Percentiles rank a stretch among this genome's conserved stretches.
These are phyloP conservation scores for Thymelicus lineola DNA, from an alignment of 2,888 invertebrate genomes.

Conservation along the genomic window DNA sequence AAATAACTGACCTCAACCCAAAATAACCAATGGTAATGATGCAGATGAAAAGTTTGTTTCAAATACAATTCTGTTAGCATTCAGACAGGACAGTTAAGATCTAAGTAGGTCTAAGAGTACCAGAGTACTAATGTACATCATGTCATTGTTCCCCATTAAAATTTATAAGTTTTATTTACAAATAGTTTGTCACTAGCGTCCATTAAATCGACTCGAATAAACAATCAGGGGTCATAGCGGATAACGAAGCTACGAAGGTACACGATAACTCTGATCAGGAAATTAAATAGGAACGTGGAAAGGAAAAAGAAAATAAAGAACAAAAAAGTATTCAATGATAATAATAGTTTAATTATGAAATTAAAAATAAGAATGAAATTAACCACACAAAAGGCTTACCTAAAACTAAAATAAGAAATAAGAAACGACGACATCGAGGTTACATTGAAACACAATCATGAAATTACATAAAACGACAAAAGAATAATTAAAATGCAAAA, in stretches of 20 bases:
- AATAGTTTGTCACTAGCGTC: conserved; percentile 72
- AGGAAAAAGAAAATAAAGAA: conserved; percentile 72
- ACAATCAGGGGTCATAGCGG: conserved; percentile 40
- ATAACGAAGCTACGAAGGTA: conserved; percentile 30
- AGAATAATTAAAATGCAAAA: conserved; percentile 49
- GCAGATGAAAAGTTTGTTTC: conserved; percentile 63
- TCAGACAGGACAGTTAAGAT: conserved; percentile 72
- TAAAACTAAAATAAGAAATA: conserved; percentile 77
- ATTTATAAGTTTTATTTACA: conserved; percentile 82
- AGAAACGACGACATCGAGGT: conserved; percentile 64
- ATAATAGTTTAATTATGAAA: conserved; percentile 84
- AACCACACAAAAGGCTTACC: conserved; percentile 81
- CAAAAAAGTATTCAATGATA: conserved; percentile 78
- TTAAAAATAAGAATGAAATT: conserved; percentile 83
- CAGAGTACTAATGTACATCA: conserved; percentile 81
- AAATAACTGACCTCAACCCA: conserved; percentile 55
- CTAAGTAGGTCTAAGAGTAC: conserved; percentile 79
- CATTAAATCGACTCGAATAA: conserved; percentile 54
- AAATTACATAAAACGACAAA: conserved; percentile 44
- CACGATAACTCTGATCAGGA: conserved; percentile 35
- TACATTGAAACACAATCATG: conserved; percentile 56
- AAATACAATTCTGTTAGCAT: conserved; percentile 63
- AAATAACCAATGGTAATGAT: conserved; percentile 60
- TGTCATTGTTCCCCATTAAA: conserved; percentile 83
- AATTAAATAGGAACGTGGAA: conserved; percentile 57